phyloP scores from a whole-genome alignment of 2,888 invertebrate genomes.

The Psylliodes chrysocephalus region DNA sequence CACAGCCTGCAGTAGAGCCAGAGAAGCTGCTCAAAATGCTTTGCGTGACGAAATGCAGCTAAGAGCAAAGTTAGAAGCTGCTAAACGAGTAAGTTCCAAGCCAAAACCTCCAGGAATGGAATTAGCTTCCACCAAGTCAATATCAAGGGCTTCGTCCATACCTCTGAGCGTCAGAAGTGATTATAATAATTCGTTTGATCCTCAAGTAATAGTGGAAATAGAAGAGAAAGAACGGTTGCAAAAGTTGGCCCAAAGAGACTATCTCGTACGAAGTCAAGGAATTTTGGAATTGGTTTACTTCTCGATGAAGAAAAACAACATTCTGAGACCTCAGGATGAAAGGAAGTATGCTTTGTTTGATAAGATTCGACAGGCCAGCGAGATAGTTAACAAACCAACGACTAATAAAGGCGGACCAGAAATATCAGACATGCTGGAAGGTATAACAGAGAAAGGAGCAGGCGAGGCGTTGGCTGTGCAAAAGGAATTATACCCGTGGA shows the following conservation, averaged over 20 bases:
- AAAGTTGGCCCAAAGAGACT: slow-evolving; percentile 74
- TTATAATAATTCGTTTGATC: slow-evolving; percentile 68
- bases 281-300: slow-evolving; percentile 76
- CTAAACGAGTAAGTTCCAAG: slow-evolving; percentile 64
- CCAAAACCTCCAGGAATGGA: slow-evolving; percentile 30
- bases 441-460: slow-evolving; percentile 49
- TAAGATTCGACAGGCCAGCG: slow-evolving; percentile 55
- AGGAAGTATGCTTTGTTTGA: slow-evolving; percentile 73
- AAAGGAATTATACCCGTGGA: slow-evolving; percentile 42
- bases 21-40: slow-evolving; percentile 78
- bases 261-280: slow-evolving; percentile 76
- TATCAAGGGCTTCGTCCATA: slow-evolving; percentile 34
- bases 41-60: slow-evolving; percentile 75
- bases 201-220: slow-evolving; percentile 73
- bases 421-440: slow-evolving; percentile 60
- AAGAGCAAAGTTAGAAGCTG: slow-evolving; percentile 70
- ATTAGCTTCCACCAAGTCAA: slow-evolving; percentile 1
- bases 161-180: slow-evolving; percentile 35
- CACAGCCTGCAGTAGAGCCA: slow-evolving; percentile 80
- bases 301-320: slow-evolving; percentile 76
- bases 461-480: slow-evolving; percentile 32
- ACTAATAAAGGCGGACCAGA: slow-evolving; percentile 51
- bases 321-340: slow-evolving; percentile 72
- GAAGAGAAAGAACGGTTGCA: slow-evolving; percentile 79
- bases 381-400: slow-evolving; percentile 45